phyloP scores from a whole-genome alignment of 2,797 vertebrate genomes.

The Siniperca obscura region DNA sequence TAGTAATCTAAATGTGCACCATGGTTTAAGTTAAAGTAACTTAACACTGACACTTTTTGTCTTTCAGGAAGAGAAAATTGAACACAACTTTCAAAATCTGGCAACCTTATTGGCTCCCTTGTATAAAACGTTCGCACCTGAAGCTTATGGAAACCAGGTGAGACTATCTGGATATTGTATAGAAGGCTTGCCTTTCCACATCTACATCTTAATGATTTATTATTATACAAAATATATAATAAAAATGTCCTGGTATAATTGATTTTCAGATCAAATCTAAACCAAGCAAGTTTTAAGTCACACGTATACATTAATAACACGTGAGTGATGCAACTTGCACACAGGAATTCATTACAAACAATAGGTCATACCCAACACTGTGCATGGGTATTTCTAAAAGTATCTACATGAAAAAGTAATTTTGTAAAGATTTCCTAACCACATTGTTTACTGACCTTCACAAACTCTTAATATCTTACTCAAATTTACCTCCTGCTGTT shows the following conservation, averaged over 20 bases:
- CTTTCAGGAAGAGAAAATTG: constrained; percentile 94
- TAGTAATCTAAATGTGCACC: neutral
- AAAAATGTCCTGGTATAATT: neutral
- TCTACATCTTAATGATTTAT: neutral
- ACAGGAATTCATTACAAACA: neutral
- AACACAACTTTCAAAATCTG: constrained; percentile 92
- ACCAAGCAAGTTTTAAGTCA: neutral
- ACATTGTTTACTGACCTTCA: neutral
- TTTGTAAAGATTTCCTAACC: neutral
- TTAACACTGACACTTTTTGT: constrained; percentile 7
- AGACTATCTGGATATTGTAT: constrained; percentile 36
- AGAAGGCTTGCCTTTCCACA: neutral
- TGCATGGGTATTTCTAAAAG: neutral
- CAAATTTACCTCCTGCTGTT: constrained; percentile 4
- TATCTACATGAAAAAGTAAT: neutral
- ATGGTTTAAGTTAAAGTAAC: neutral
- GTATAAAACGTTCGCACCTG: constrained; percentile 96
- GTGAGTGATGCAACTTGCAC: neutral
- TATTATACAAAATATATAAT: neutral
- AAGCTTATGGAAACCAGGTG: constrained; percentile 98
- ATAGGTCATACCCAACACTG: neutral
- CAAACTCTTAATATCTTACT: neutral
- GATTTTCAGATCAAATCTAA: constrained; percentile 20
- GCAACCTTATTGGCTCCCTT: constrained; percentile 92
- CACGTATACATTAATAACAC: neutral